Evolutionary conservation across 2,888 invertebrate genomes (phyloP).

Genomic region (Phasia obesa): DNA sequence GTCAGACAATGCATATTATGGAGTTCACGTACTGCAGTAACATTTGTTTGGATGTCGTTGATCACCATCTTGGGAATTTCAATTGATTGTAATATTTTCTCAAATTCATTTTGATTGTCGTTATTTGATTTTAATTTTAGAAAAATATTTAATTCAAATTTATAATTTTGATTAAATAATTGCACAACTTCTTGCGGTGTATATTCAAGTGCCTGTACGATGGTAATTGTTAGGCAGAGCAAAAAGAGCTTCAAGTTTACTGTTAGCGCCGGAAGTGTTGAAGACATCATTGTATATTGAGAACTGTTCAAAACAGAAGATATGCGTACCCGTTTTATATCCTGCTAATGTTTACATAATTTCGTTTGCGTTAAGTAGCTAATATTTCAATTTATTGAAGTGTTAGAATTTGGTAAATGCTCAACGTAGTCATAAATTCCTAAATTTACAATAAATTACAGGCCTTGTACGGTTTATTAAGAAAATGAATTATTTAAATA

Average conservation of each 20-base stretch:
- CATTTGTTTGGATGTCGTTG: not conserved
- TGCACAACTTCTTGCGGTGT: not conserved
- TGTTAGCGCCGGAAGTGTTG: not conserved
- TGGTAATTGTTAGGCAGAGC: not conserved
- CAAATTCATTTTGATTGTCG: not conserved
- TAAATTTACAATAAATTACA: not conserved
- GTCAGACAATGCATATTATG: constrained; percentile 23
- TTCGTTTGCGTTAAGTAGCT: constrained; percentile 1
- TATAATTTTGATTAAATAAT: constrained; percentile 18
- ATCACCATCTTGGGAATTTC: constrained; percentile 21
- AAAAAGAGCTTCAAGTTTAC: constrained; percentile 1
- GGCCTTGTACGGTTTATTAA: not conserved
- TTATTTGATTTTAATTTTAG: constrained; percentile 13
- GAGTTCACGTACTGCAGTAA: not conserved
- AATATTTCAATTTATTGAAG: too few relatives aligned
- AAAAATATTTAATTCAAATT: constrained; percentile 50
- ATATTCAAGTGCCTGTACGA: not conserved
- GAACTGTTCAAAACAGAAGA: not conserved
- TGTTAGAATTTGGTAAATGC: too few relatives aligned
- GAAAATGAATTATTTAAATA: not conserved
- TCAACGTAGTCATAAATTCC: not conserved
- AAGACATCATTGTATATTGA: not conserved
- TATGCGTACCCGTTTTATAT: constrained; percentile 1
- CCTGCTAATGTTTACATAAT: not conserved
- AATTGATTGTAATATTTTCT: not conserved